Base-by-base conservation (phyloP, 53 echinoderm and acorn worm genomes). In the Antedon mediterranea region DNA sequence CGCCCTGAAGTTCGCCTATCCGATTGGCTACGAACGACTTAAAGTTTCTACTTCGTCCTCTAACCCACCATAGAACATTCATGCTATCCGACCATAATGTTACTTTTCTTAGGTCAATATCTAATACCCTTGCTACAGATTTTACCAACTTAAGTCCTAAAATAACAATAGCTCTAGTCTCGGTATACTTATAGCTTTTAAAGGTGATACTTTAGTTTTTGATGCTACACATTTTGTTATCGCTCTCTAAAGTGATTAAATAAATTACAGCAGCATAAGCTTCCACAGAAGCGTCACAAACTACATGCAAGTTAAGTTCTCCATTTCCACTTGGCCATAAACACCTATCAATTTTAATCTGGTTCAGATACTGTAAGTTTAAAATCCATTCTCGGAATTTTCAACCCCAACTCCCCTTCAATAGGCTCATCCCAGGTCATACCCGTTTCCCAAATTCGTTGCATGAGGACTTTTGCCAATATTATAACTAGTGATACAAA, bases 151-250 rank as follows among this genome's bases (percentile, higher is more conserved):
- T 34, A 33, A 77, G 77, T 11, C 77, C 77, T 77, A 77, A 34
- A 32, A 77, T 77, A 8, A 77, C 34, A 77, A 77, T 33, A 77
- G 34, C 77, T 77, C 77, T 77, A 77, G 13, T 77, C 77, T 77
- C 31, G 77, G 77, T 31, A 77, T 77, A 14, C 77, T 77, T 18
- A 77, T 34, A 4, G 32, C 31, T 77, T 77, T 77, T 31, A 33
- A 31, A 32, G 77, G 77, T 0, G 77, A 32, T 4, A 77, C 77
- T 41, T 77, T 77, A 27, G 77, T 77, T 28, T 77, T 77, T 31
- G 77, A 77, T 4, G 77, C 33, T 30, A 77, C 77, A 32, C 77
- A 33, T 34, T 28, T 0, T 3, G 33, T 34, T 20, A 3, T 33
- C 31, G 18, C 33, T 33, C 28, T 41, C 27, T 77, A 4, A 20